A percentile compares a stretch with the other conserved stretches of the same genome.
These are phyloP conservation scores for Meloidogyne hapla DNA, from an alignment of 1,140 invertebrate genomes.

Conservation along the genomic window DNA sequence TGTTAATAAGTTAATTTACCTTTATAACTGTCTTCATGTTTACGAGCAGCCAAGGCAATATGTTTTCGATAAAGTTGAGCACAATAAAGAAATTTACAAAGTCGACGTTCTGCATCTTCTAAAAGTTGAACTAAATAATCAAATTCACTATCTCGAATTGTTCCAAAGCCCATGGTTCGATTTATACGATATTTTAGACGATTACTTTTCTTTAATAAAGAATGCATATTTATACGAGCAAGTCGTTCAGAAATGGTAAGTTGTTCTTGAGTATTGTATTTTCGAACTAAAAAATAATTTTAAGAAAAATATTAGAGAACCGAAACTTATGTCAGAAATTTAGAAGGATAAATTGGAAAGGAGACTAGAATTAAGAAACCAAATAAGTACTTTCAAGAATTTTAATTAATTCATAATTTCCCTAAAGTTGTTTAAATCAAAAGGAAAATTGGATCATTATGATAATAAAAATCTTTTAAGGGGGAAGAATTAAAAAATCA, in stretches of 20 bases:
- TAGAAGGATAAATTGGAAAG: too few relatives aligned
- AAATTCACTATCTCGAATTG: constrained; percentile 44
- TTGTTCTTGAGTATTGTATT: constrained; percentile 40
- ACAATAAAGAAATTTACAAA: constrained; percentile 53
- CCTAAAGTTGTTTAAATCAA: too few relatives aligned
- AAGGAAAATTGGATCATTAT: too few relatives aligned
- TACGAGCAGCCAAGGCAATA: constrained; percentile 38
- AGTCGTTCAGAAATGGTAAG: constrained; percentile 35
- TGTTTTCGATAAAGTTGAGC: constrained; percentile 46
- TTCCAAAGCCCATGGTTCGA: constrained; percentile 43
- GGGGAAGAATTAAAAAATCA: neutral
- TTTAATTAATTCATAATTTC: too few relatives aligned
- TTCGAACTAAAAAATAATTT: constrained; percentile 37
- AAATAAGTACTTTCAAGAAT: too few relatives aligned
- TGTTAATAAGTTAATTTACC: neutral
- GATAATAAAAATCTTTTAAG: too few relatives aligned
- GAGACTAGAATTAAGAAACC: too few relatives aligned
- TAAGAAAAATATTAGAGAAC: too few relatives aligned
- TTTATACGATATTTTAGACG: constrained; percentile 50
- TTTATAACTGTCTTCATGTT: constrained; percentile 39
- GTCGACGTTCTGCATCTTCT: constrained; percentile 46
- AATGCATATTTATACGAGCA: constrained; percentile 49
- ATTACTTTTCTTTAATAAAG: constrained; percentile 51
- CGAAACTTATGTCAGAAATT: too few relatives aligned
- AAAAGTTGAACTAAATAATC: constrained; percentile 37